phyloP scores from a whole-genome alignment of 2,888 invertebrate genomes.

The Ditula angustiorana region DNA sequence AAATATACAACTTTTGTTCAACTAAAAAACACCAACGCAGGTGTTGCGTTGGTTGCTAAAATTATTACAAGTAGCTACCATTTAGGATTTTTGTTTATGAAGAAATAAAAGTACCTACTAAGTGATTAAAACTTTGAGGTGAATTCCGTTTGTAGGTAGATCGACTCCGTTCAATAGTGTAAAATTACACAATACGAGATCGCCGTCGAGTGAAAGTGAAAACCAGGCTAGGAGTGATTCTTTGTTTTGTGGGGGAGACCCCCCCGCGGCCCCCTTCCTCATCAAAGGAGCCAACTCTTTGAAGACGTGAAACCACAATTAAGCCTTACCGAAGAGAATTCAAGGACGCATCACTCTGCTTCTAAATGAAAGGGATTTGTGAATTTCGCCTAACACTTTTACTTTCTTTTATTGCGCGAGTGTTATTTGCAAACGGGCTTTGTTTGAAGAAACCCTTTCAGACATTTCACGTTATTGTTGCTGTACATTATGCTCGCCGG shows the following conservation, averaged over 20 bases:
- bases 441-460: slow-evolving; percentile 62
- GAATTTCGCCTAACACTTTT: slow-evolving; percentile 69
- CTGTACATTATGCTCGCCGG: slow-evolving; percentile 47
- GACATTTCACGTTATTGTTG: slow-evolving; percentile 42
- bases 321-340: slow-evolving; percentile 78
- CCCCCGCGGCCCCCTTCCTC: slow-evolving; percentile 50
- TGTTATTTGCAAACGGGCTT: slow-evolving; percentile 64
- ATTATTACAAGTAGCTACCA: no score
- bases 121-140: background rate
- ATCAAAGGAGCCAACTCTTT: slow-evolving; percentile 80
- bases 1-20: slow-evolving; percentile 53
- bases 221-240: slow-evolving; percentile 56
- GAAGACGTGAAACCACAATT: slow-evolving; percentile 81
- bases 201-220: slow-evolving; percentile 64
- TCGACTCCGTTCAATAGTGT: slow-evolving; percentile 12
- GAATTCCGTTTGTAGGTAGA: background rate
- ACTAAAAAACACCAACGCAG: slow-evolving; percentile 23
- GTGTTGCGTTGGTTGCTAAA: slow-evolving; percentile 17
- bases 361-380: slow-evolving; percentile 70
- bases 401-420: slow-evolving; percentile 67
- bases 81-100: no score
- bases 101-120: no score
- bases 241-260: slow-evolving; percentile 66
- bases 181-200: slow-evolving; percentile 43
- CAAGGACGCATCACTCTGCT: slow-evolving; percentile 76